Percentiles rank a stretch among this genome's conserved stretches.
These are phyloP conservation scores for Drosophila aff. DNA, from an alignment of 1,140 invertebrate species.

Conservation along the genomic window DNA sequence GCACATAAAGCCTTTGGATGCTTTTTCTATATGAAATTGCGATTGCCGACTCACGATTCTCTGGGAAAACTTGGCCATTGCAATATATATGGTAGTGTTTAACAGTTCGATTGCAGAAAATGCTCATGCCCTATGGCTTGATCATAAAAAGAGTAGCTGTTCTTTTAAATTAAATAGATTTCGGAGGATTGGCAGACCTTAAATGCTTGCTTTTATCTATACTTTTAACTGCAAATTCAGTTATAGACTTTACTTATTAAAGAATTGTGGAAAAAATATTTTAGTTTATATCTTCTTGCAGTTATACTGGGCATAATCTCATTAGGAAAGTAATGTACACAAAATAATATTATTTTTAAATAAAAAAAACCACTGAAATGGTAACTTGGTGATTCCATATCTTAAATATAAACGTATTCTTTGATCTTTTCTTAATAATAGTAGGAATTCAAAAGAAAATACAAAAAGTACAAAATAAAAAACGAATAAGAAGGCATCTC, in stretches of 20 bases:
- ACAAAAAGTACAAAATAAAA: neutral
- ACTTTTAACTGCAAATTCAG: neutral
- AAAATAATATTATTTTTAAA: neutral
- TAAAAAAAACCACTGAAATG: neutral
- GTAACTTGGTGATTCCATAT: no score
- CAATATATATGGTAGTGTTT: neutral
- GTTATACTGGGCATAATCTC: neutral
- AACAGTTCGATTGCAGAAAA: neutral
- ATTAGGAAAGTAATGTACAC: neutral
- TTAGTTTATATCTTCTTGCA: no score
- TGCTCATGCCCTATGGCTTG: neutral
- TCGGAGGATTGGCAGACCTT: neutral
- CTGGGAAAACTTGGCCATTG: neutral
- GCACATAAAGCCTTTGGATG: slow-evolving; percentile 3
- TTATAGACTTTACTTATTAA: neutral
- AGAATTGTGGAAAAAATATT: no score
- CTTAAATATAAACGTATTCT: neutral
- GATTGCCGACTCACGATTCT: slow-evolving; percentile 4
- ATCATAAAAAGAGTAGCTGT: neutral
- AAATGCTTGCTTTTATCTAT: neutral
- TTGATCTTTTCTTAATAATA: neutral
- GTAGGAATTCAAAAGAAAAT: no score
- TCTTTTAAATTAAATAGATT: neutral
- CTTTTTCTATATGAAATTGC: slow-evolving; percentile 4
- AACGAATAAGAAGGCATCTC: neutral